Evolutionary conservation across 2,888 invertebrate species (phyloP), one percentile per base, ranked within the genome.

Genomic region (Phoenoteleia sp.): DNA sequence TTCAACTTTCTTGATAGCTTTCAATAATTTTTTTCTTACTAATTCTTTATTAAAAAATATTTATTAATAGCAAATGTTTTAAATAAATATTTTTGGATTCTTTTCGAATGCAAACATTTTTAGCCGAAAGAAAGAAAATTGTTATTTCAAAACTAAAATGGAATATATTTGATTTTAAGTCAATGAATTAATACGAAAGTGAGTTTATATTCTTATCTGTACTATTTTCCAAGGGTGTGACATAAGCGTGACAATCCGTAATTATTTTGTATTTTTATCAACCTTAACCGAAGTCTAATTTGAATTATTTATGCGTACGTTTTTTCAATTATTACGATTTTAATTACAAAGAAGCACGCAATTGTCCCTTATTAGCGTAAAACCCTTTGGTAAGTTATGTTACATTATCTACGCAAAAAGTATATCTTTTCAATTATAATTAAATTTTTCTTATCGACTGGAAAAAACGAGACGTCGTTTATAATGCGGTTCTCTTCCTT

Each of bases 231-330:
- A 33, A 62, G 62, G 69, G 69, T 71, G 69, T 54, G 69, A 79
- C 79, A 62, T 11, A 67, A 62, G 69, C 79, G 69, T 69, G 69
- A 79, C 77, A 62, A 9, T 19, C 3, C 33, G 56, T 77, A 69
- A 79, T 79, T 79, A 69, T 42, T 54, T 54, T 47, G 52, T 62
- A 39, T 69, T 67, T 56, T 77, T 69, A 77, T 69, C 77, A 19
- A 25, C 19, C 11, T 58, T 19, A 39, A 11, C 25, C 21, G 58
- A 66, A 39, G 23, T 36, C 67, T 66, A 58, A 77, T 77, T 77
- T 69, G 60, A 67, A 67, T 77, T 77, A 69, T 77, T 49, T 60
- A 69, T 52, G 74, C 62, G 11, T 21, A 23, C 15, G 15, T 54
- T 67, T 47, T 29, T 62, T 58, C 36, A 52, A 33, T 49, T 9